Base-by-base conservation (phyloP, 1,140 invertebrate species). In the Drosophila neocordata region DNA sequence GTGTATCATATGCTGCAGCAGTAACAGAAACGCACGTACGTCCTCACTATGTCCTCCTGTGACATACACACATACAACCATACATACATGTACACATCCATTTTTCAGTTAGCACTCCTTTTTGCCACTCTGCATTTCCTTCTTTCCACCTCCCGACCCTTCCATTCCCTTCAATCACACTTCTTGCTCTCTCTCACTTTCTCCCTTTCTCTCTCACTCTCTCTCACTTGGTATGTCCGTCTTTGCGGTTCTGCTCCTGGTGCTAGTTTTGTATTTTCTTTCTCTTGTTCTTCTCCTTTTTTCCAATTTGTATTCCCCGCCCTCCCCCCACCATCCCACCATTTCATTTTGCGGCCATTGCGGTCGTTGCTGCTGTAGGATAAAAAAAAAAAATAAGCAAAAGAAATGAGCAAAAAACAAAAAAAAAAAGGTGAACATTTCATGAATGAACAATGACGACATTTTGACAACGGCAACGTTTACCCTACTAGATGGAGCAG, bases 381-480 rank as follows among this genome's bases (percentile, higher is more conserved):
- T 51, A 67, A 65, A 84, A 61, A 60, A 65, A 72, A 87, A 87
- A 87, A 69, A 55, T 1, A 55, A 18, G 48, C 41, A 65, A 72
- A 87, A 87, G 88, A 73, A 76, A 79, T 65, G 83, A 65, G 78
- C 82, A 87, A 44, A 41, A 41, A 41, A 12, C 13, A 24, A 24
- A 31, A 61, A 60, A 65, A 72, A 87, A 87, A 87, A 73, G 79
- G 83, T 72, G 83, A 65, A 83, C 82, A 87, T 87, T 87, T 87
- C 83, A 87, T 87, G 82, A 87, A 87, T 87, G 82, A 88, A 87
- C 82, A 88, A 87, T 87, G 82, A 87, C 83, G 82, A 87, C 82
- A 87, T 88, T 87, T 87, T 88, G 83, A 87, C 83, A 87, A 79
- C 65, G 80, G 79, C 73, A 81, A 66, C 77, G 58, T 64, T 73